Conservation (phyloP, 2,113 vertebrate genomes). For the Columbina picui region DNA sequence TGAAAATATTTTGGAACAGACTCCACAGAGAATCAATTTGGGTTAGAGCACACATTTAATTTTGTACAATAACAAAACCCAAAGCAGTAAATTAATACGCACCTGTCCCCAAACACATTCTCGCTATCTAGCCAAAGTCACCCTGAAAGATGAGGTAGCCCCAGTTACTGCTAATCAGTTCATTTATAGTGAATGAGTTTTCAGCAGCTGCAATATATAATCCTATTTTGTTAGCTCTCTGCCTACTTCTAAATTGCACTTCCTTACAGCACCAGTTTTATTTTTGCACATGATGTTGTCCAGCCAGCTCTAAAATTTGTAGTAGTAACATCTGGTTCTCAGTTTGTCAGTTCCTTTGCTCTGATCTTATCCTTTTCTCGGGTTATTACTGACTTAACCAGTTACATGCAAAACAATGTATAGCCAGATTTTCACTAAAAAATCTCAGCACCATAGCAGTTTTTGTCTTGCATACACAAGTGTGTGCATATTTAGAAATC, state of each 20-base stretch:
- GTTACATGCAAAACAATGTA: not conserved
- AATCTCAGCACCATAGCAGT: rapidly evolving
- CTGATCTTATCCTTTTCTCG: not conserved
- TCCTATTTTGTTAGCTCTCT: not conserved
- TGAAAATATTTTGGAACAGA: conserved; percentile 53
- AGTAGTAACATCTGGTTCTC: not conserved
- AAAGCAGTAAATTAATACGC: conserved; percentile 10
- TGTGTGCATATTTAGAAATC: not conserved
- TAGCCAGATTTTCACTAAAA: not conserved
- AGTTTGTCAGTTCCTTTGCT: not conserved
- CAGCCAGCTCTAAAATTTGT: not conserved
- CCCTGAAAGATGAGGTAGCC: not conserved
- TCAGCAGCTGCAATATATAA: not conserved
- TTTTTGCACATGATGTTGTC: not conserved
- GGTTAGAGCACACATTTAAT: not conserved
- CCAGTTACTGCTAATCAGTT: not conserved
- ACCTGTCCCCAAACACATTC: not conserved
- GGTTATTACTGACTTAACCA: not conserved
- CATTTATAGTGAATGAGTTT: not conserved
- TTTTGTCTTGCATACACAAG: not conserved
- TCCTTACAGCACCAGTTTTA: not conserved
- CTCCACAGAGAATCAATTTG: conserved; percentile 35
- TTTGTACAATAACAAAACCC: conserved; percentile 40
- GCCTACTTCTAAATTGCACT: not conserved
- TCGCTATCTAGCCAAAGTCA: conserved; percentile 50